These are phyloP conservation scores for Eulithis testata DNA, from an alignment of 2,888 invertebrate species.

Conservation along the genomic window DNA sequence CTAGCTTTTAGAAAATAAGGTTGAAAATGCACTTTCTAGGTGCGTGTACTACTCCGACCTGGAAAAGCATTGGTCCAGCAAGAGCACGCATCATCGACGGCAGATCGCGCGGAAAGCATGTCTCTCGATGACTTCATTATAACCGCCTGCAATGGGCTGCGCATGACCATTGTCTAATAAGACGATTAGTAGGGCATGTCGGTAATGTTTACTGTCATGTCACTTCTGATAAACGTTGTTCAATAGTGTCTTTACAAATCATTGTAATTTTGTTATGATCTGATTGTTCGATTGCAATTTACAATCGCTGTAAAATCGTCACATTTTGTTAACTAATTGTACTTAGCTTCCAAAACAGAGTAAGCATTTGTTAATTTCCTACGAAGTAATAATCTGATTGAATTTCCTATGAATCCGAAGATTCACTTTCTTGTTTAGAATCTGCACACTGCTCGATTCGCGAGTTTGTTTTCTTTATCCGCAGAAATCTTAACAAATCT, in stretches of 20 bases:
- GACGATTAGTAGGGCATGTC: constrained; percentile 41
- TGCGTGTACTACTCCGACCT: constrained; percentile 48
- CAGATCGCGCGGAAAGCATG: constrained; percentile 63
- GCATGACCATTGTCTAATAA: constrained; percentile 45
- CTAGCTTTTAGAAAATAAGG: constrained; percentile 20
- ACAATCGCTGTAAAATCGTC: too few species aligned
- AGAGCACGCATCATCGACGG: constrained; percentile 56
- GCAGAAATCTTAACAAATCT: constrained; percentile 11
- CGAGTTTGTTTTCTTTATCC: constrained; percentile 32
- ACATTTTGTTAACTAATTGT: too few species aligned
- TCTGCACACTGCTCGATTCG: constrained; percentile 37
- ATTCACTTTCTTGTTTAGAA: constrained; percentile 31
- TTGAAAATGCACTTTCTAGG: constrained; percentile 23
- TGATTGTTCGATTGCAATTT: too few species aligned
- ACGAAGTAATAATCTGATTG: constrained; percentile 25
- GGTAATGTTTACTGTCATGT: constrained; percentile 26
- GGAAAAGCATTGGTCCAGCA: constrained; percentile 60
- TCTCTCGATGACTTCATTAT: constrained; percentile 61
- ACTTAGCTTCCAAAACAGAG: constrained; percentile 14
- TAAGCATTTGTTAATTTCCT: constrained; percentile 33
- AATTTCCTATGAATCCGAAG: constrained; percentile 32
- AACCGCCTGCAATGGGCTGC: constrained; percentile 27
- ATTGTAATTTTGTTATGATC: background rate
- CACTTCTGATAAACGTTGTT: constrained; percentile 11
- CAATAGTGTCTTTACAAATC: constrained; percentile 16